Evolutionary conservation across 2,888 invertebrate species (phyloP), one percentile per base, ranked within the genome.

Genomic region (Melipona beecheii): DNA sequence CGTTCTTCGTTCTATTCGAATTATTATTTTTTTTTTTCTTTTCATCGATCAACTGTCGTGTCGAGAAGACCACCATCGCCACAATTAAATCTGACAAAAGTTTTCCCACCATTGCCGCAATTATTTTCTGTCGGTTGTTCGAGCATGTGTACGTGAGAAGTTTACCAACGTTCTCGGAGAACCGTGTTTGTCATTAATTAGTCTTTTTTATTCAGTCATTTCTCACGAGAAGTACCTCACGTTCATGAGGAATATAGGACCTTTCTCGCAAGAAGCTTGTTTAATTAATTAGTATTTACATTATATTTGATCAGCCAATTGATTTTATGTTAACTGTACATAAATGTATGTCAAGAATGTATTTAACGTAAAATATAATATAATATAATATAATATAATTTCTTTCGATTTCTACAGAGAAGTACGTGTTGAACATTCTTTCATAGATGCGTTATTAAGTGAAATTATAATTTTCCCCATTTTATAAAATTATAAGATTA

Each of bases 81-180:
- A 56, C 78, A 78, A 82, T 78, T 71, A 82, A 82, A 78, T 58
- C 27, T 52, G 49, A 62, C 62, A 11, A 60, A 70, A 74, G 17
- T 74, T 69, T 75, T 70, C 70, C 58, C 56, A 17, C 21, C 62
- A 62, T 36, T 49, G 31, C 9, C 19, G 13, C 69, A 60, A 56
- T 68, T 71, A 81, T 50, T 77, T 15, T 81, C 60, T 58, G 13
- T 13, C 64, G 13, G 17, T 64, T 13, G 13, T 21, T 62, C 31
- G 62, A 17, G 24, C 1, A 60, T 6, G 27, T 17, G 27, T 19
- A 60, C 2, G 24, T 9, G 43, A 17, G 15, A 13, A 31, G 27
- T 19, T 27, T 43, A 43, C 9, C 9, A 43, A 43, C 43, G 11
- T 43, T 19, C 19, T 21, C 62, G 62, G 13, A 21, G 19, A 31